Base-by-base conservation (phyloP, 2,888 invertebrate species). In the Gisinianus flammeolus region DNA sequence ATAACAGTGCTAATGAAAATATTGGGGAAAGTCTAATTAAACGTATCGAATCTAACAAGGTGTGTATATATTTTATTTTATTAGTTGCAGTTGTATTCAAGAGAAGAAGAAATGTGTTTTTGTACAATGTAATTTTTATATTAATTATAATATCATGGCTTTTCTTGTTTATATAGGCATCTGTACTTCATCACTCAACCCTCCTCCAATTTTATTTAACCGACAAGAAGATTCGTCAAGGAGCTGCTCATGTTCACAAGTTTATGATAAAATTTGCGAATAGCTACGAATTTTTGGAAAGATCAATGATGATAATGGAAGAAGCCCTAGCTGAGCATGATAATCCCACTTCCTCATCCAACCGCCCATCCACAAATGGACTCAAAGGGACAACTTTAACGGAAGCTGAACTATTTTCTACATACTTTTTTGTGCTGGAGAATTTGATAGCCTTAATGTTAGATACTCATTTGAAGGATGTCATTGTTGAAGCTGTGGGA, bases 151-250 rank as follows among this genome's bases (percentile, higher is more conserved):
- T 44, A 10, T 44, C 44, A 44, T n/a, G n/a, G 67, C 31, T 69
- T 24, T 56, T n/a, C 16, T 58, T 62, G 19, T 31, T 73, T 4
- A 28, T 33, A 6, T 24, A 76, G 76, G 76, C 70, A 10, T 70
- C 62, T 22, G 69, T 76, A 5, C 31, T 19, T 12, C 70, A 76
- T 58, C 76, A 76, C 26, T n/a, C 54, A 5, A 58, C 76, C 24
- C 76, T 76, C 24, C 62, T 76, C 26, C 76, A 76, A 31, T 76
- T 76, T 19, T 76, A 76, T 33, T 22, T 76, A 12, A 70, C 76
- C 4, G 76, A 76, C 30, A 62, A 62, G 26, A 69, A 76, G 26
- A 6, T 76, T 62, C 35, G 28, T 8, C 70, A 76, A 62, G 76
- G 52, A 22, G 66, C 76, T 12, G 22, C 22, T 12, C 76, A 76